These are phyloP conservation scores for Chaetodon trifasciatus DNA, from an alignment of 2,797 vertebrate genomes.

Conservation along the genomic window DNA sequence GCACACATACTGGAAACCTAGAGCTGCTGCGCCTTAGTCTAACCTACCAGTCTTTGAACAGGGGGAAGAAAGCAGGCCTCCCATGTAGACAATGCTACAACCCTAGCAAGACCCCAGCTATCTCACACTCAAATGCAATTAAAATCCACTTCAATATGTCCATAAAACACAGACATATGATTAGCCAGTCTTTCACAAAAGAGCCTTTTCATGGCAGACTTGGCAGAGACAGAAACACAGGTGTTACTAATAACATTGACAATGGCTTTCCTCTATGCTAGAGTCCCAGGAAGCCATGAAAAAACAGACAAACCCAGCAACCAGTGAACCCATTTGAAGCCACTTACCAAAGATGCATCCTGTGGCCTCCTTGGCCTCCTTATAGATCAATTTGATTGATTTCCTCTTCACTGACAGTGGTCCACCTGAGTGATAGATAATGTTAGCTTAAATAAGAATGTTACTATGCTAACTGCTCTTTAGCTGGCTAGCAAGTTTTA, in stretches of 20 bases:
- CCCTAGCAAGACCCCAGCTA: background rate
- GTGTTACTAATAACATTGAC: background rate
- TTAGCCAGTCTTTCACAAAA: background rate
- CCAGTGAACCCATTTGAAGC: background rate
- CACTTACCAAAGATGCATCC: conserved; percentile 1
- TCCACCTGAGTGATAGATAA: background rate
- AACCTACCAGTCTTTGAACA: background rate
- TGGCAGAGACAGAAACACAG: background rate
- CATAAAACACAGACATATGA: background rate
- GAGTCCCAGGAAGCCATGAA: background rate
- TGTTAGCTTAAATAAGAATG: background rate
- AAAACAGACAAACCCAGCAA: background rate
- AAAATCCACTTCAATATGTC: background rate
- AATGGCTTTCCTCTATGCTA: background rate
- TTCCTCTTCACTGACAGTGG: background rate
- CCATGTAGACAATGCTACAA: background rate
- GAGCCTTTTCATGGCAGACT: background rate
- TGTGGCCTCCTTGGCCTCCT: background rate
- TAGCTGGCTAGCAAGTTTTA: too few relatives aligned
- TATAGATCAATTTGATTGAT: background rate
- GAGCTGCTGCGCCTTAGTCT: background rate
- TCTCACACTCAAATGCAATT: background rate
- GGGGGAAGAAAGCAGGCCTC: background rate
- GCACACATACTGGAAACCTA: background rate
- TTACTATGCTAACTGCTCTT: background rate